Base-by-base conservation (phyloP, 2,113 vertebrate genomes). In the Cariama cristata region DNA sequence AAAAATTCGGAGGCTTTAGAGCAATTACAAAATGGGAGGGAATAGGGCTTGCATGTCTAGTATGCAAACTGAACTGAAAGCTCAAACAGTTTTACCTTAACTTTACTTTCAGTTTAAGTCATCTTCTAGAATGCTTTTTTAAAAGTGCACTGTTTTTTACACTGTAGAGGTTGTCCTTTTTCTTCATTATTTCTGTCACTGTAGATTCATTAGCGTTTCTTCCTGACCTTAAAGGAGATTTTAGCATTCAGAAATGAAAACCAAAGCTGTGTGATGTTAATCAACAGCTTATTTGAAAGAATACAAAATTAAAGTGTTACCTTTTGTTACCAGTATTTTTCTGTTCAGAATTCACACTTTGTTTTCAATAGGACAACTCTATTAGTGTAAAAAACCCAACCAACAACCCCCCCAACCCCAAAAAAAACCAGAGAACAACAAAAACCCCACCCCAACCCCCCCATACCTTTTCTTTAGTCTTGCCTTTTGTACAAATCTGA, bases 191-290 rank as follows among this genome's bases (percentile, higher is more conserved):
- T 90, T 90, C 49, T 95, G 49, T 80, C 21, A 17, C n/a, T 77
- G 33, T 62, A 69, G 59, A 20, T 80, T 95, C 49, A 45, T 79
- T 84, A 94, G 38, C 69, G 50, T 87, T 91, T 95, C 60, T 91
- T 93, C 9, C 64, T 89, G 26, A 73, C 62, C 59, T 89, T 95
- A 84, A 86, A 79, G n/a, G 44, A 79, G 21, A 64, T 79, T 52
- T 86, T 80, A 63, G 13, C 30, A 59, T 80, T 84, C 56, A 81
- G 68, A 91, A 85, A 38, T 71, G 13, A 75, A 91, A 68, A 4
- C 0, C 28, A 68, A 89, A 79, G 35, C 18, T 75, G 5, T 44
- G 8, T 79, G 35, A 42, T 55, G 14, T 86, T 94, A 83, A 82
- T 87, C 49, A 5, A 62, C 30, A 47, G 23, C 45, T 67, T 79